Evolutionary conservation across 1,140 invertebrate species (phyloP).

Genomic region (Drosophila tropicalis): DNA sequence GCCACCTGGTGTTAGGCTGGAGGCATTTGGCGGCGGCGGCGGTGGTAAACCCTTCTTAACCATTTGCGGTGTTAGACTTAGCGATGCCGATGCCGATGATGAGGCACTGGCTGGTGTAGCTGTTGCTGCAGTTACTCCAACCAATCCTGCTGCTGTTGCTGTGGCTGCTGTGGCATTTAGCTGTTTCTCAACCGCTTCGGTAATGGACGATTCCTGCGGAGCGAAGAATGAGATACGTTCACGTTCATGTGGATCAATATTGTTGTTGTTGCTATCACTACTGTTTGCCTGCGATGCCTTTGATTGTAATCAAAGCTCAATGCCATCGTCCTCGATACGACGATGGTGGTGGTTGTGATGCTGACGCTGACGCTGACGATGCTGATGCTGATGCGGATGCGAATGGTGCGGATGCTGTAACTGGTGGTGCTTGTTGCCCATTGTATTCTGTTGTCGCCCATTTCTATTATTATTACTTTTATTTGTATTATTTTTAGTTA

Average conservation of each 20-base stretch:
- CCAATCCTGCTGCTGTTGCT: slow-evolving; percentile 26
- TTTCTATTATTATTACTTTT: slow-evolving; percentile 49
- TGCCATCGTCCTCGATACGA: slow-evolving; percentile 68
- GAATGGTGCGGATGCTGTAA: slow-evolving; percentile 17
- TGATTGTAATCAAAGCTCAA: slow-evolving; percentile 81
- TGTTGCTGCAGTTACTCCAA: slow-evolving; percentile 13
- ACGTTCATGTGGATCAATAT: slow-evolving; percentile 80
- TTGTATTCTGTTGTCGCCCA: slow-evolving; percentile 28
- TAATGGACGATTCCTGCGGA: slow-evolving; percentile 83
- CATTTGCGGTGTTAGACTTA: slow-evolving; percentile 87
- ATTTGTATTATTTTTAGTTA: not conserved
- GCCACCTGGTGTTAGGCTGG: slow-evolving; percentile 44
- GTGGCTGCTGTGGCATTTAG: slow-evolving; percentile 86
- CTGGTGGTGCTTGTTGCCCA: slow-evolving; percentile 32
- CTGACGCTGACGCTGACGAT: slow-evolving; percentile 37
- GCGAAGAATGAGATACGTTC: slow-evolving; percentile 83
- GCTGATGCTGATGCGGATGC: slow-evolving; percentile 15
- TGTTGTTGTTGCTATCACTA: slow-evolving; percentile 82
- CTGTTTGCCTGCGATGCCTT: slow-evolving; percentile 54
- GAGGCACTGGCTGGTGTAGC: slow-evolving; percentile 35
- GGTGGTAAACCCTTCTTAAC: slow-evolving; percentile 87
- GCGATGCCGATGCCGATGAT: slow-evolving; percentile 83
- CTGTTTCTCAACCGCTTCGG: slow-evolving; percentile 93
- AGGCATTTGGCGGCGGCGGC: slow-evolving; percentile 72
- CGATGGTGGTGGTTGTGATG: slow-evolving; percentile 48